phyloP scores from a whole-genome alignment of 2,113 vertebrate species.

The Paracanthobrama guichenoti region DNA sequence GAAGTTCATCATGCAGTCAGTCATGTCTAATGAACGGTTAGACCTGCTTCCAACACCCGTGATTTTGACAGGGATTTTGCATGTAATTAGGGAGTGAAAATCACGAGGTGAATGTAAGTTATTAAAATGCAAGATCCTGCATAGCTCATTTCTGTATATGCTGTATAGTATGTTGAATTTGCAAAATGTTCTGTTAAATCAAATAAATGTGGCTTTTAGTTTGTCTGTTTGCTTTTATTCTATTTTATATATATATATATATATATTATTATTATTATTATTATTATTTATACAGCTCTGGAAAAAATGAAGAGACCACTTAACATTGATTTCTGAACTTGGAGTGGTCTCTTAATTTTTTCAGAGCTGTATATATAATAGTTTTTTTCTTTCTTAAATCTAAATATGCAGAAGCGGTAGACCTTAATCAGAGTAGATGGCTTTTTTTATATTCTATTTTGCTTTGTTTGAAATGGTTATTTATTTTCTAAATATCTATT shows the following conservation, averaged over 20 bases:
- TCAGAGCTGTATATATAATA: no score
- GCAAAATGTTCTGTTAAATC: not conserved
- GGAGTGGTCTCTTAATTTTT: no score
- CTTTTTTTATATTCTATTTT: no score
- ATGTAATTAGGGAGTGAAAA: conserved; percentile 12
- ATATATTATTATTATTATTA: no score
- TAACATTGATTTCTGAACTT: no score
- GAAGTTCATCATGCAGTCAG: conserved; percentile 25
- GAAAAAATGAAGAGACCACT: no score
- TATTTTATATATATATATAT: not conserved
- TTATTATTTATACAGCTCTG: no score
- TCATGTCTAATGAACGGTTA: conserved; percentile 42
- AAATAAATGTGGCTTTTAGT: not conserved
- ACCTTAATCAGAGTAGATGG: no score
- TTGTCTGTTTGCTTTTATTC: not conserved
- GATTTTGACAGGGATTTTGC: conserved; percentile 32
- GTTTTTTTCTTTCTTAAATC: not conserved
- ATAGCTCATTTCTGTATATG: not conserved
- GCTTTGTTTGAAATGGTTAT: no score
- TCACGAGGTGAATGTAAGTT: not conserved
- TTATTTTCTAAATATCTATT: no score
- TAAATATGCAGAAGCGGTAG: not conserved
- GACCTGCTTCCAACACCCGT: conserved; percentile 18
- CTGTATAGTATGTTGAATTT: not conserved
- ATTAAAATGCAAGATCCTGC: not conserved